These are phyloP conservation scores for Arvicola amphibius DNA, from an alignment of 2,797 vertebrate genomes.

Conservation along the genomic window DNA sequence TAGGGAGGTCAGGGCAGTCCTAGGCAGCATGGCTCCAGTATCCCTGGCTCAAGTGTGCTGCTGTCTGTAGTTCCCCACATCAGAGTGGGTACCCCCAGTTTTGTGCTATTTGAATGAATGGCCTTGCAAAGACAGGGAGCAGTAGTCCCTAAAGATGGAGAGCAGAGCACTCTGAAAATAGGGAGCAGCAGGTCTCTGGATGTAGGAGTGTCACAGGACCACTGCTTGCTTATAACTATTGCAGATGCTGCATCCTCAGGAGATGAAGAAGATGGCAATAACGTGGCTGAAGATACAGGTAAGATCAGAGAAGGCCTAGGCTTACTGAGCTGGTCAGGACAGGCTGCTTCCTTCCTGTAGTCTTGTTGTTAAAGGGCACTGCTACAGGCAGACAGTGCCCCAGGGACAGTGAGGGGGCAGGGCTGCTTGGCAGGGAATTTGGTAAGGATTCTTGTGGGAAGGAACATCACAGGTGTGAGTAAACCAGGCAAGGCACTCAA, in stretches of 20 bases:
- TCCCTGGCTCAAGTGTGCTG: too few relatives aligned
- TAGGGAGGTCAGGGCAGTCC: too few relatives aligned
- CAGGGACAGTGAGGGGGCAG: not conserved
- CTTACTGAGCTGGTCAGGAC: rapidly evolving
- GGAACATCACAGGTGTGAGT: rapidly evolving
- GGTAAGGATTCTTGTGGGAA: not conserved
- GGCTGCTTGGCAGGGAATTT: not conserved
- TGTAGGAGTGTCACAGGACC: too few relatives aligned
- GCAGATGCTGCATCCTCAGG: conserved; percentile 95
- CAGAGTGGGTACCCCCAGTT: too few relatives aligned
- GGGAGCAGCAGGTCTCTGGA: too few relatives aligned
- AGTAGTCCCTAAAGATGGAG: conserved; percentile 86
- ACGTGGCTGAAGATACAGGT: conserved; percentile 86
- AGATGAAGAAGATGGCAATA: conserved; percentile 88
- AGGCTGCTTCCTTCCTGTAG: not conserved
- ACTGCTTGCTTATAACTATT: conserved; percentile 31
- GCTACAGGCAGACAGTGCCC: not conserved
- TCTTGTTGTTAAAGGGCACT: too few relatives aligned
- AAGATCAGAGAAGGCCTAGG: conserved; percentile 46
- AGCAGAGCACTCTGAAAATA: too few relatives aligned
- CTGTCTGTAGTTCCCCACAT: too few relatives aligned
- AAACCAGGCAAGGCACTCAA: not conserved
- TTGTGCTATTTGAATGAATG: too few relatives aligned
- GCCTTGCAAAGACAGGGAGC: too few relatives aligned
- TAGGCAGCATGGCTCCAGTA: too few relatives aligned